These are phyloP conservation scores for Brachyopa scutellaris DNA, from an alignment of 2,888 invertebrate species.

Conservation along the genomic window DNA sequence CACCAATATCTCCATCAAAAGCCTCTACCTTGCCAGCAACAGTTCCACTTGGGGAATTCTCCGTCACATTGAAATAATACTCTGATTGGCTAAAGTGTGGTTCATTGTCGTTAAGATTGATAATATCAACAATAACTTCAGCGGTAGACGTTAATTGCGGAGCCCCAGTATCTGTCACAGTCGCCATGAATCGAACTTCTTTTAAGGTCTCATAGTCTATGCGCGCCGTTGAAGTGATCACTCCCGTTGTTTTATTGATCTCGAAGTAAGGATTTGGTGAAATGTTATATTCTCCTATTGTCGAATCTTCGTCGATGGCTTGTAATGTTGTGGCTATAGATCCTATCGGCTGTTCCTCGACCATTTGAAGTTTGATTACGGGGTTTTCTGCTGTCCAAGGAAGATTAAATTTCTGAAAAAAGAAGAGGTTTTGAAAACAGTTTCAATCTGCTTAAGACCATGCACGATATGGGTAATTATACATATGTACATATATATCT, in stretches of 20 bases:
- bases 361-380: conserved; percentile 85
- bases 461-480: no score
- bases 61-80: conserved; percentile 88
- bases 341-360: conserved; percentile 92
- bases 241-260: conserved; percentile 91
- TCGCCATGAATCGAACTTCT: conserved; percentile 89
- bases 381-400: conserved; percentile 88
- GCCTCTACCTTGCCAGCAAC: conserved; percentile 89
- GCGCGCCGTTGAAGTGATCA: conserved; percentile 87
- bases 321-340: conserved; percentile 89
- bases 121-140: conserved; percentile 88
- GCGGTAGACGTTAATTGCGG: conserved; percentile 92
- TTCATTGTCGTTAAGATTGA: conserved; percentile 94
- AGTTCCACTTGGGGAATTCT: conserved; percentile 89
- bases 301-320: conserved; percentile 92
- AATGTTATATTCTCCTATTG: conserved; percentile 87
- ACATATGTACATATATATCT: no score
- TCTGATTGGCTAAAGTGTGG: conserved; percentile 87
- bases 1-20: conserved; percentile 89
- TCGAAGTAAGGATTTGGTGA: conserved; percentile 89
- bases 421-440: no score
- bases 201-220: conserved; percentile 93
- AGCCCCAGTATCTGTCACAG: conserved; percentile 93
- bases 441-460: no score
- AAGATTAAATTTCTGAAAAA: conserved; percentile 85